phyloP scores from a whole-genome alignment of 1,140 invertebrate species.

The Caenorhabditis briggsae region DNA sequence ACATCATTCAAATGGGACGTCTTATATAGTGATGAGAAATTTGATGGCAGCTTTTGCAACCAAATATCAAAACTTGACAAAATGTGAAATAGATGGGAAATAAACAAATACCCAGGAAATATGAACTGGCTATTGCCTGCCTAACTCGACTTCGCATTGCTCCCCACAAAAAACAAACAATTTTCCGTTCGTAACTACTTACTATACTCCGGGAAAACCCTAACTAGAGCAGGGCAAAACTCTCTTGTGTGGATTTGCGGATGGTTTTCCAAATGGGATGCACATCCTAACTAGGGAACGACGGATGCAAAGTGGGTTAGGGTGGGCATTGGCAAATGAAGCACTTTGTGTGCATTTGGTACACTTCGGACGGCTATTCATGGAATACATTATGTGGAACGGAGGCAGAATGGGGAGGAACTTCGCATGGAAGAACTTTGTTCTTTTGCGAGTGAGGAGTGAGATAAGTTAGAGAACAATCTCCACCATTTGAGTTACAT shows the following conservation, averaged over 20 bases:
- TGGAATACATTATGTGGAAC: background rate
- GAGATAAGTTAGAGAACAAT: too few species aligned
- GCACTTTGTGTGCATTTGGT: conserved; percentile 14
- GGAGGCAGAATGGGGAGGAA: background rate
- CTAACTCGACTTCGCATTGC: too few species aligned
- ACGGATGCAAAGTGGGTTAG: conserved; percentile 1
- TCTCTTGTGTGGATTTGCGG: background rate
- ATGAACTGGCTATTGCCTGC: too few species aligned
- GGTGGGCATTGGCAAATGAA: background rate
- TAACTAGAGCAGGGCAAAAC: too few species aligned
- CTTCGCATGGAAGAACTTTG: background rate
- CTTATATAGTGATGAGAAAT: too few species aligned
- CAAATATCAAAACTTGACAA: too few species aligned
- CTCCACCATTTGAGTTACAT: too few species aligned
- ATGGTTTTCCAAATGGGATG: background rate
- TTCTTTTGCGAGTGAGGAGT: background rate
- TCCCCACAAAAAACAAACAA: too few species aligned
- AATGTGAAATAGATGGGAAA: background rate
- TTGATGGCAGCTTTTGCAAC: too few species aligned
- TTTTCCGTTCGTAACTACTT: background rate
- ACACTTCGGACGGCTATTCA: background rate
- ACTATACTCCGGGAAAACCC: background rate
- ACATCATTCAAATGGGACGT: too few species aligned
- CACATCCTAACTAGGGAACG: background rate
- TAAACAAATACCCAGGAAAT: background rate